These are phyloP conservation scores for Candidula unifasciata DNA, from an alignment of 2,888 invertebrate genomes.

Conservation along the genomic window DNA sequence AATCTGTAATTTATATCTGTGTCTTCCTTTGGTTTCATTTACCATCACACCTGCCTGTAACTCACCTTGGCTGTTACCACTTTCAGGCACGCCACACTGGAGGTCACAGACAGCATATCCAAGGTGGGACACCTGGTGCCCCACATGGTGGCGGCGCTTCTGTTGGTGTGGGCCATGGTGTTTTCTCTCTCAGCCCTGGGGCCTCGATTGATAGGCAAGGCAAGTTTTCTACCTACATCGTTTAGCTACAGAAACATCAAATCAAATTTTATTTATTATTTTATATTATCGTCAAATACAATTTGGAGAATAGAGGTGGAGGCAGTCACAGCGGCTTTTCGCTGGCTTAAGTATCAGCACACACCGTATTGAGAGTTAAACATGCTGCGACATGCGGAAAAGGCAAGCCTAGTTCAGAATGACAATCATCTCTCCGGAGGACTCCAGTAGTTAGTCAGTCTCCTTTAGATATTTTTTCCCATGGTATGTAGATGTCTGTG, in stretches of 20 bases:
- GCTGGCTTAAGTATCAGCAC: too few species aligned
- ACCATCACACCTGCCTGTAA: neutral
- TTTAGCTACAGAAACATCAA: neutral
- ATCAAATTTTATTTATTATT: too few species aligned
- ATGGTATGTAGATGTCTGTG: too few species aligned
- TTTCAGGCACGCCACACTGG: neutral
- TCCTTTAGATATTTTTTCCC: too few species aligned
- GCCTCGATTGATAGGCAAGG: slow-evolving; percentile 42
- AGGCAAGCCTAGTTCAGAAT: too few species aligned
- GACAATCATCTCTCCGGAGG: too few species aligned
- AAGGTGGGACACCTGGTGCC: slow-evolving; percentile 45
- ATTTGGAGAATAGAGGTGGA: too few species aligned
- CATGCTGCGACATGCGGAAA: too few species aligned
- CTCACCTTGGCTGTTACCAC: neutral
- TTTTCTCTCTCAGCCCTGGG: slow-evolving; percentile 38
- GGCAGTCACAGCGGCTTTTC: too few species aligned
- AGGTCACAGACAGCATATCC: slow-evolving; percentile 36
- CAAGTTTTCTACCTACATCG: neutral
- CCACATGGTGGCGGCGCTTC: slow-evolving; percentile 23
- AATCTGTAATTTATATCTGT: neutral
- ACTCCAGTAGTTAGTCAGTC: too few species aligned
- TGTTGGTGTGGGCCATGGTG: slow-evolving; percentile 38
- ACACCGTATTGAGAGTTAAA: too few species aligned
- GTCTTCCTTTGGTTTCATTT: neutral
- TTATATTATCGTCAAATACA: too few species aligned